Percentiles rank a stretch among this genome's conserved stretches.
phyloP scores from a whole-genome alignment of 23 tunicate species.

The Ciona savignyi region DNA sequence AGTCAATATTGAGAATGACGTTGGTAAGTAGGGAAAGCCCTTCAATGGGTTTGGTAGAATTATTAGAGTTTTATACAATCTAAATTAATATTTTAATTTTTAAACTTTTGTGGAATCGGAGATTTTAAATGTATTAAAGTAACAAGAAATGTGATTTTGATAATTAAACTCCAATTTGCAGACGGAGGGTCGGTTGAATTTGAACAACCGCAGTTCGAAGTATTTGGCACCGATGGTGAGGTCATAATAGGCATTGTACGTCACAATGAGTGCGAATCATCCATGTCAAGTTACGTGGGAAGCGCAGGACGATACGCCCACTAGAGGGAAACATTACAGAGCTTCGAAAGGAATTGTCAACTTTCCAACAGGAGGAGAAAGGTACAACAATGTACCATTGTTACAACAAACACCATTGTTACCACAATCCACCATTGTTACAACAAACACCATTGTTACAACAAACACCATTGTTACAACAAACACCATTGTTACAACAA shows the following conservation, averaged over 20 bases:
- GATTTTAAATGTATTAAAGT: too few species aligned
- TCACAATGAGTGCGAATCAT: conserved; percentile 35
- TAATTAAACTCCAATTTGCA: not conserved
- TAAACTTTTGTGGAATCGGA: not conserved
- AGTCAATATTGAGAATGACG: conserved; percentile 65
- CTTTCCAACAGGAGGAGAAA: conserved; percentile 60
- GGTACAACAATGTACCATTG: too few species aligned
- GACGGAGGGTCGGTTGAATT: conserved; percentile 78
- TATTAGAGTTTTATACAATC: not conserved
- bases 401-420: too few species aligned
- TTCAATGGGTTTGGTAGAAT: not conserved
- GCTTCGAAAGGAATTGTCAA: conserved; percentile 62
- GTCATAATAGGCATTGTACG: conserved; percentile 63
- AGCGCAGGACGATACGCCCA: conserved; percentile 70
- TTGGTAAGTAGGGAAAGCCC: conserved; percentile 41
- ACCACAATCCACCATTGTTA: too few species aligned
- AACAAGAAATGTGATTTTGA: too few species aligned
- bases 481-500: too few species aligned
- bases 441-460: too few species aligned
- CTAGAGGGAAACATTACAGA: conserved; percentile 81
- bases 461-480: too few species aligned
- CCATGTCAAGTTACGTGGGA: conserved; percentile 87
- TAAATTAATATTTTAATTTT: not conserved
- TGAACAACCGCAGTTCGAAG: conserved; percentile 29
- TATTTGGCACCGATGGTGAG: conserved; percentile 62